Base-by-base conservation (phyloP, 2,888 invertebrate species). In the Leptarthrus brevirostris region DNA sequence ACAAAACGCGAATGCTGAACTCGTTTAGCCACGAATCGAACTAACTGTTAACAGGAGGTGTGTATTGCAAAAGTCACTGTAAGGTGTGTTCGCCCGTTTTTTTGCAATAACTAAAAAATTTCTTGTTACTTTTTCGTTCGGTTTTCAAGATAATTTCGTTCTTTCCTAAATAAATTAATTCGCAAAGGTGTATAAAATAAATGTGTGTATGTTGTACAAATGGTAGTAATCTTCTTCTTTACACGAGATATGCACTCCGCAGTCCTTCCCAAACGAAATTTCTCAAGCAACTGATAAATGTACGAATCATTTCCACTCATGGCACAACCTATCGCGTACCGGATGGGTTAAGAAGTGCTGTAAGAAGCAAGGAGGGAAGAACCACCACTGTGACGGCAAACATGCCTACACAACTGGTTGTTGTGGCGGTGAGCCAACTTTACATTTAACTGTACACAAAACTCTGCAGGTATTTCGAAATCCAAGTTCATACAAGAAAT, bases 231-330 rank as follows among this genome's bases (percentile, higher is more conserved):
- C 30, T 49, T 69, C 52, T 52, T 69, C 69, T 69, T 69, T 12
- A 52, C 69, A 69, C 69, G 69, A 69, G 34, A 54, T 52, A 52
- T 30, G 52, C 69, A 52, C 69, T 69, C 69, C 24, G 24, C 77
- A 73, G 71, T 74, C 77, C 76, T 69, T 72, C 74, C 74, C 73
- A 70, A 74, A 70, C 74, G 74, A 76, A 76, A 76, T 75, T 75
- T 75, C 77, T 77, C 77, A 74, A 76, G 72, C 75, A 76, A 77
- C 77, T 77, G 77, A 77, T 76, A 76, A 77, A 77, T 76, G 58
- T 73, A 72, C 69, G 71, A 64, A 18, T 69, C 49, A 73, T 53
- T 73, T 77, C 70, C 58, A 75, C 73, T 75, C 74, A 72, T 64
- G 74, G 72, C 77, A 77, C 73, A 76, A 69, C 72, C 74, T 74